A percentile compares a stretch with the other conserved stretches of the same genome.
phyloP scores from a whole-genome alignment of 92 coral and sea anemone species.

The Scolanthus callimorphus region DNA sequence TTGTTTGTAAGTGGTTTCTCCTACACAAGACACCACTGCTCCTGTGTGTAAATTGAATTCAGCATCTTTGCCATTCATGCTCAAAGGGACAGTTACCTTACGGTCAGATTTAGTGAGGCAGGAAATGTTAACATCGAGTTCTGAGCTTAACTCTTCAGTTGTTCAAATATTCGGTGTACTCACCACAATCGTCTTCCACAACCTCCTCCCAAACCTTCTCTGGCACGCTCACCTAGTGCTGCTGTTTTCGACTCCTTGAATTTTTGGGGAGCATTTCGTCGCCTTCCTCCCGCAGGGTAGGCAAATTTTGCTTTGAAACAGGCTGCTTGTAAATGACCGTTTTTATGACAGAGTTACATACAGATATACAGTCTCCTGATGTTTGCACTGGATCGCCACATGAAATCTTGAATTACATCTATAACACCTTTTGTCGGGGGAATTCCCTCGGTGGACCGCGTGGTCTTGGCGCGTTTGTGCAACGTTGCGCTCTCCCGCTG shows the following conservation, averaged over 20 bases:
- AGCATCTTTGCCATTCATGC: background rate
- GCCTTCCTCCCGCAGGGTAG: too few relatives aligned
- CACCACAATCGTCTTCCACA: background rate
- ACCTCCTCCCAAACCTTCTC: background rate
- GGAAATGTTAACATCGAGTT: conserved; percentile 6
- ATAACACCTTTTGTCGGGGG: too few relatives aligned
- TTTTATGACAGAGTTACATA: background rate
- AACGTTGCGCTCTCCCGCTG: background rate
- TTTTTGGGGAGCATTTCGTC: too few relatives aligned
- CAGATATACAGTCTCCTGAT: background rate
- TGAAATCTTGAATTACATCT: too few relatives aligned
- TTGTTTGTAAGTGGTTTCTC: conserved; percentile 5
- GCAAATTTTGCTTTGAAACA: too few relatives aligned
- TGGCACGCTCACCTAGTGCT: background rate
- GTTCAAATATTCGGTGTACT: background rate
- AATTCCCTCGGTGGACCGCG: too few relatives aligned
- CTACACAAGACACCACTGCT: conserved; percentile 23
- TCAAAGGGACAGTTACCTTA: conserved; percentile 1
- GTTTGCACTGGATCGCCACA: background rate
- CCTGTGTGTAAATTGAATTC: conserved; percentile 20
- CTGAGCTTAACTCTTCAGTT: background rate
- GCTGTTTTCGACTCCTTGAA: too few relatives aligned
- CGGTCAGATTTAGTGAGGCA: too few relatives aligned
- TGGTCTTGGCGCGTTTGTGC: too few relatives aligned
- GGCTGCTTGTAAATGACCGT: background rate